Percentiles rank a stretch among this genome's conserved stretches.
These are phyloP conservation scores for Camponotus pennsylvanicus DNA, from an alignment of 1,140 invertebrate genomes.

Conservation along the genomic window DNA sequence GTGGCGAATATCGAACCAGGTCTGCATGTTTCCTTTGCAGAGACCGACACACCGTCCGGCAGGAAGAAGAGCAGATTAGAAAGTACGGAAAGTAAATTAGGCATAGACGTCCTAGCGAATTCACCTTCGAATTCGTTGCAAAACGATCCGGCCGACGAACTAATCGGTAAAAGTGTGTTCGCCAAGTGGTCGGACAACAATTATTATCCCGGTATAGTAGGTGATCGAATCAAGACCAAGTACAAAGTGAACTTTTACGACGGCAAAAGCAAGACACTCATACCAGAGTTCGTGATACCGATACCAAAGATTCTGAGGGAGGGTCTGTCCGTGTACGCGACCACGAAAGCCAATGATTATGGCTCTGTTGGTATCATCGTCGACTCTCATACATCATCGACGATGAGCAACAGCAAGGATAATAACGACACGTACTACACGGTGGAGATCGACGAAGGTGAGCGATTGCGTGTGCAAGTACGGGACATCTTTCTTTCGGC, in stretches of 20 bases:
- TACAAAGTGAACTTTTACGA: slow-evolving; percentile 88
- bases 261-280: slow-evolving; percentile 86
- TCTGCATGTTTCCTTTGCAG: neutral
- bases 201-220: slow-evolving; percentile 88
- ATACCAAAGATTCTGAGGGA: slow-evolving; percentile 72
- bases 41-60: neutral
- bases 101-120: neutral
- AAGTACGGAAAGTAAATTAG: neutral
- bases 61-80: slow-evolving; percentile 66
- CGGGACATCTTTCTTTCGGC: slow-evolving; percentile 79
- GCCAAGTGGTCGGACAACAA: slow-evolving; percentile 89
- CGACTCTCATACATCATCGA: slow-evolving; percentile 59
- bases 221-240: slow-evolving; percentile 86
- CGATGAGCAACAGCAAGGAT: neutral
- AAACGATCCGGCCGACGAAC: slow-evolving; percentile 48
- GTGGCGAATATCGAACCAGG: neutral
- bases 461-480: slow-evolving; percentile 75
- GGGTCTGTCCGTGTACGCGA: slow-evolving; percentile 81
- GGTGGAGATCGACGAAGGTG: slow-evolving; percentile 77
- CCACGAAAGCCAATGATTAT: slow-evolving; percentile 74
- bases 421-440: slow-evolving; percentile 67
- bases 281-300: slow-evolving; percentile 88
- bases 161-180: slow-evolving; percentile 86
- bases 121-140: neutral
- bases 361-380: slow-evolving; percentile 79